Evolutionary conservation across 2,797 vertebrate genomes (phyloP), one percentile per base, ranked within the genome.

Genomic region (Platalea minor): DNA sequence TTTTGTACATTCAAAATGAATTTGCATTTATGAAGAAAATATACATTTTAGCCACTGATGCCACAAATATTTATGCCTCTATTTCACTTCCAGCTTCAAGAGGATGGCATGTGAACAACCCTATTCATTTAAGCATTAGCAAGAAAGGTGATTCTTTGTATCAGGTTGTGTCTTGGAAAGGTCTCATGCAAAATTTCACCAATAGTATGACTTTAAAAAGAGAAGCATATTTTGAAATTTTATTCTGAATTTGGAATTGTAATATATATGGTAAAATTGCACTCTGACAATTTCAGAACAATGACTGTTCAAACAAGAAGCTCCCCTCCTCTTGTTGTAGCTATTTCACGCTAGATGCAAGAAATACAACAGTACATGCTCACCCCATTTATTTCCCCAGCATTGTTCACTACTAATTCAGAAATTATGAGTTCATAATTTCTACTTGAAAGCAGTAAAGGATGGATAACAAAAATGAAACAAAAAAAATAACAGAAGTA

Each of bases 211-310:
- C 29, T 80, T 72, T 2, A 48, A 67, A 87, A 78, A 59, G 8
- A 82, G 31, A 65, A 67, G 28, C 1, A 39, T 16, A 64, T 33
- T 85, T 17, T 29, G 25, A 76, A 54, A 6, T 19, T 33, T 88
- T 81, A 39, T 63, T 89, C 33, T 77, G 31, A 69, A 87, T 74
- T 85, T 59, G 53, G 17, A 82, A 83, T 29, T 48, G 17, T 33
- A 65, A 9, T 37, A 88, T 0, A 0, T 31, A 50, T 2, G 9
- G 31, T 24, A 85, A 82, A 94, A 79, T 0, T 43, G 43, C 39
- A 69, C 35, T 74, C n/a, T 50, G 21, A 85, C 25, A 68, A 64
- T 46, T 84, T 79, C 39, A 46, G 68, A 88, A 51, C n/a, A 68
- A 57, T 9, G 21, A n/a, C 7, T 37, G 78, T 25, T 64, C 13